Base-by-base conservation (phyloP, 2,113 vertebrate species). In the Crocuta crocuta region DNA sequence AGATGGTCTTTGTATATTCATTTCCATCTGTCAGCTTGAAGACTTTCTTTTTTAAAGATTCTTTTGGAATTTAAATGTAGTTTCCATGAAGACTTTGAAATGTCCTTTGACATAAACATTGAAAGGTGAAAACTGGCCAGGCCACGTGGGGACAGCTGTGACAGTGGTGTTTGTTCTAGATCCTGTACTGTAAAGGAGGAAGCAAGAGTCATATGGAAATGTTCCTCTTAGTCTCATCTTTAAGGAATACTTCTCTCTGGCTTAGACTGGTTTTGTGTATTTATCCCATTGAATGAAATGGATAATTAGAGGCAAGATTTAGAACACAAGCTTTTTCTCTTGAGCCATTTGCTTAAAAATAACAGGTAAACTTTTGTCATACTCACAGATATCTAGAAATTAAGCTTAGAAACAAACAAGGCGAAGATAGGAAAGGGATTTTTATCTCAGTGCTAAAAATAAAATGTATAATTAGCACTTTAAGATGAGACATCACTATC, bases 41-140 rank as follows among this genome's bases (percentile, higher is more conserved):
- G 10, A 81, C 68, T 95, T 28, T 80, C 31, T 92, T 90, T 94
- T 82, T 31, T 71, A 63, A 70, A 13, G 15, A 65, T 15, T 65
- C 13, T 58, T 93, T 95, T 95, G 81, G 33, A 94, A 19, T 66
- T 23, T 95, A 89, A 48, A 35, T 50, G n/a, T 92, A 31, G 68
- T 94, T 43, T 0, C 0, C 39, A 66, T 94, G 65, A 88, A 61
- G 45, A 0, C 86, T 97, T 92, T 28, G 48, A 35, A 65, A 28
- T 83, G 93, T 78, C 74, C n/a, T 73, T 97, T 65, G 78, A 92
- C 70, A 58, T 96, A 96, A 94, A 55, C 93, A 95, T 7, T 94
- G 58, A 92, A 93, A 97, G 58, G 78, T 58, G 95, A 97, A 97
- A 97, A 76, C 71, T 86, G 3, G 82, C 21, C 50, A 81, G 71